A percentile compares a stretch with the other conserved stretches of the same genome.
Evolutionary conservation across 2,113 vertebrate genomes (phyloP).

Genomic region (Corythornis cristatus): DNA sequence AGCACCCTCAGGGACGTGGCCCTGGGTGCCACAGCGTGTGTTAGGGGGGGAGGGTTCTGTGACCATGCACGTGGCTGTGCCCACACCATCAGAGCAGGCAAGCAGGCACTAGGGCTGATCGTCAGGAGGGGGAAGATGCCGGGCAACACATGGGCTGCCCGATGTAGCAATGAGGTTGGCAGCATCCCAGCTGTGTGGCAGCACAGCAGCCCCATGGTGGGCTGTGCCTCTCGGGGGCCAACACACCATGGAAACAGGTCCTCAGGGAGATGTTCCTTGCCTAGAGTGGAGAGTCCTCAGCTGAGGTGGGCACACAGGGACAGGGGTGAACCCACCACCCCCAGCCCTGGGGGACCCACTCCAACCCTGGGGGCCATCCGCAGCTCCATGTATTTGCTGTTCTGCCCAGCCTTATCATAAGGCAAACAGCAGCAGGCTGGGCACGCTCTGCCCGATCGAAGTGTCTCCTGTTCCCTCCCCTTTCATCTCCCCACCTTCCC

Average conservation of each 20-base stretch:
- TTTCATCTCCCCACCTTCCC: neutral
- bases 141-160: neutral
- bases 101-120: fast-evolving
- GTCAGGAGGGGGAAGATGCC: neutral
- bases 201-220: fast-evolving
- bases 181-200: fast-evolving
- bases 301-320: neutral
- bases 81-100: fast-evolving
- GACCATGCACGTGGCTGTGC: fast-evolving
- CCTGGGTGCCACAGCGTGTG: neutral
- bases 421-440: conserved; percentile 57
- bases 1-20: neutral
- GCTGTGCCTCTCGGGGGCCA: neutral
- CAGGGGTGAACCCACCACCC: neutral
- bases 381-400: conserved; percentile 49
- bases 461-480: neutral
- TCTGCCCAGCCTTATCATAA: conserved; percentile 66
- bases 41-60: neutral
- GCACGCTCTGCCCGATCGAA: conserved; percentile 32
- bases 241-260: neutral
- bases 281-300: fast-evolving
- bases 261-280: neutral
- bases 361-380: neutral
- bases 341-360: neutral
- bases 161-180: fast-evolving